Evolutionary conservation across 2,888 invertebrate genomes (phyloP).

Genomic region (Osmoderma eremita): DNA sequence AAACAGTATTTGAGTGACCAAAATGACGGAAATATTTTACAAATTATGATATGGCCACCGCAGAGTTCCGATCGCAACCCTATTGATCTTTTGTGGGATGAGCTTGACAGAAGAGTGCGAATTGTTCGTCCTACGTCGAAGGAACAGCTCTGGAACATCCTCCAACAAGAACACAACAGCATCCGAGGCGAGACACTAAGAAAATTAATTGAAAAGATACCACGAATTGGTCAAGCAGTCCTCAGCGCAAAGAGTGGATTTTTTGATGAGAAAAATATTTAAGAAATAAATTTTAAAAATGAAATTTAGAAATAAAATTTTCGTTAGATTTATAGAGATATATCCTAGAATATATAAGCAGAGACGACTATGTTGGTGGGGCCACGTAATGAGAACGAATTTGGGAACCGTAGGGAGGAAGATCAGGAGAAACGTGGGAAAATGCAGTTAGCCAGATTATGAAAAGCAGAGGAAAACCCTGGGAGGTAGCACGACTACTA

Average conservation of each 20-base stretch:
- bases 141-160: background rate
- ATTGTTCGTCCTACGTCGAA: background rate
- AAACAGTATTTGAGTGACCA: conserved; percentile 13
- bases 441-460: too few relatives aligned
- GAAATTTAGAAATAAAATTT: too few relatives aligned
- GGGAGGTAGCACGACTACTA: too few relatives aligned
- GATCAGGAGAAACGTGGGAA: too few relatives aligned
- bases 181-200: background rate
- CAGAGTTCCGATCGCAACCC: background rate
- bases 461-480: too few relatives aligned
- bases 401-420: too few relatives aligned
- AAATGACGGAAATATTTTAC: too few relatives aligned
- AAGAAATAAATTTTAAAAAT: background rate
- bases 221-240: background rate
- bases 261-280: conserved; percentile 1
- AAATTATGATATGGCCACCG: background rate
- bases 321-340: too few relatives aligned
- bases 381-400: too few relatives aligned
- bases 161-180: conserved; percentile 1
- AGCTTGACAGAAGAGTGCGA: background rate
- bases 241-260: background rate
- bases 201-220: conserved; percentile 4
- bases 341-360: too few relatives aligned
- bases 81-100: background rate
- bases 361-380: too few relatives aligned